A percentile compares a stretch with the other conserved stretches of the same genome.
Conservation (phyloP, 2,888 invertebrate species). For the Nomada ferruginata region DNA sequence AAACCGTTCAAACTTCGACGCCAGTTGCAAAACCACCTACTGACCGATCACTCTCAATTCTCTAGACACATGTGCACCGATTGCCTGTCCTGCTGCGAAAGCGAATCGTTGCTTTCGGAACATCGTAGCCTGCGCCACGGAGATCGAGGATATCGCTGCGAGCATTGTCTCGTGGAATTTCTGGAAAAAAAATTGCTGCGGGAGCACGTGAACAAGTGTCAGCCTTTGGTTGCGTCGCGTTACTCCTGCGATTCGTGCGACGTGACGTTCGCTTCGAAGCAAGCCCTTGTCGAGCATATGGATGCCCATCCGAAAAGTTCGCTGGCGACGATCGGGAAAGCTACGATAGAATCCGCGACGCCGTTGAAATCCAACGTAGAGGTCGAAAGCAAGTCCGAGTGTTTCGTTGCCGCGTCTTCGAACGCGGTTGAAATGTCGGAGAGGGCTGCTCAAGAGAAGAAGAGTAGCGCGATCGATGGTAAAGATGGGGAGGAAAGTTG, state of each 20-base stretch:
- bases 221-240: neutral
- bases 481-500: neutral
- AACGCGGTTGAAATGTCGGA: neutral
- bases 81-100: conserved; percentile 48
- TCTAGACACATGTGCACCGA: conserved; percentile 42
- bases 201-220: conserved; percentile 46
- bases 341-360: neutral
- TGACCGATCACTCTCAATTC: conserved; percentile 28
- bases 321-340: neutral
- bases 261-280: conserved; percentile 25
- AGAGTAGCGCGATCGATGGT: neutral
- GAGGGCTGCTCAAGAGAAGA: neutral
- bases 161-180: conserved; percentile 51
- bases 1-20: conserved; percentile 35
- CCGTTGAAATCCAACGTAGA: neutral
- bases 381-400: neutral
- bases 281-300: conserved; percentile 23
- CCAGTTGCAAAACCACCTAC: conserved; percentile 51
- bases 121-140: conserved; percentile 44
- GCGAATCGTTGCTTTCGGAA: conserved; percentile 29
- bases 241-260: conserved; percentile 46
- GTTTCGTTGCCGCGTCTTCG: neutral
- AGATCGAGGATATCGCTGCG: conserved; percentile 48
- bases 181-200: conserved; percentile 40
- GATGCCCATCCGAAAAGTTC: conserved; percentile 7